Conservation (phyloP, 2,888 invertebrate species). For the Phaedon cochleariae region DNA sequence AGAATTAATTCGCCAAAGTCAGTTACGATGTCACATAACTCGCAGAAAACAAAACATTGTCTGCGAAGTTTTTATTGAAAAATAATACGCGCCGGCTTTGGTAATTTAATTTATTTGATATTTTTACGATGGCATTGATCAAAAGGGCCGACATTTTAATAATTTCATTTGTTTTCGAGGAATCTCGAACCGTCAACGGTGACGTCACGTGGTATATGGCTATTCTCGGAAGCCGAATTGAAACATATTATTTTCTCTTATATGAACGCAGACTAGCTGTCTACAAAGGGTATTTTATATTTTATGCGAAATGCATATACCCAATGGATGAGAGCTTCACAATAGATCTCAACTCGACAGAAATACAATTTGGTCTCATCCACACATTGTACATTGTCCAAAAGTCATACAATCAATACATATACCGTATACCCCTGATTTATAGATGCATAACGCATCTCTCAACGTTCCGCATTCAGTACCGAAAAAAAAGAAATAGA, state of each 20-base stretch:
- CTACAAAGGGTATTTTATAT: background rate
- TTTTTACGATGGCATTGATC: constrained; percentile 53
- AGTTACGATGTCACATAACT: constrained; percentile 46
- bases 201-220: constrained; percentile 19
- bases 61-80: constrained; percentile 44
- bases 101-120: constrained; percentile 49
- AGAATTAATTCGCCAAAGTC: constrained; percentile 33
- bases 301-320: background rate
- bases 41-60: constrained; percentile 38
- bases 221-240: constrained; percentile 17
- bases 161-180: constrained; percentile 52
- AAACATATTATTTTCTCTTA: constrained; percentile 12
- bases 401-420: no score
- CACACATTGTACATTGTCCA: no score
- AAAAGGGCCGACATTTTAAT: constrained; percentile 53
- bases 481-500: no score
- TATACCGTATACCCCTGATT: no score
- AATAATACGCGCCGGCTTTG: constrained; percentile 40
- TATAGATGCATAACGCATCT: no score
- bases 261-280: background rate
- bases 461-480: no score
- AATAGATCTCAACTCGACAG: background rate
- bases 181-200: constrained; percentile 30
- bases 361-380: no score
- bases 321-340: background rate